Conservation (phyloP, 1,140 invertebrate species). For the Ceratina australensis region DNA sequence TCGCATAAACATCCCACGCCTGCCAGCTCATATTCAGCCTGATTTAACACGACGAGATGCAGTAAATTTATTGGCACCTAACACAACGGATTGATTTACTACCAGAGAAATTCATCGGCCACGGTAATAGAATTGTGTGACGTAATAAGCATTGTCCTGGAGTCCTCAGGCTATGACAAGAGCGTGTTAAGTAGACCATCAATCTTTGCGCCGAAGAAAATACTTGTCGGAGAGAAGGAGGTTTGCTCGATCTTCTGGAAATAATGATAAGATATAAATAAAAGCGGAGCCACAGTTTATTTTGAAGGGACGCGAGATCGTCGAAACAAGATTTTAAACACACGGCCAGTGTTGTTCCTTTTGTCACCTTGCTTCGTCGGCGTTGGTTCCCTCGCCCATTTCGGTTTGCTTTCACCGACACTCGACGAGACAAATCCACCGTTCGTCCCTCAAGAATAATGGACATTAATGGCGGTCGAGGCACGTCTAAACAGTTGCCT, state of each 20-base stretch:
- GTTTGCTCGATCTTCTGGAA: no score
- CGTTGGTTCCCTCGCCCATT: not conserved
- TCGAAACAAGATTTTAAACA: not conserved
- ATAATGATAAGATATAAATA: no score
- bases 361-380: no score
- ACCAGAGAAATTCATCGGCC: not conserved
- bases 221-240: no score
- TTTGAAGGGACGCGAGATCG: not conserved
- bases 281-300: not conserved
- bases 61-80: not conserved
- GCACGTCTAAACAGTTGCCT: conserved; percentile 46
- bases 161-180: not conserved
- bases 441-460: conserved; percentile 49
- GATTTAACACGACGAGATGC: not conserved
- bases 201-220: no score
- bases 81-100: not conserved
- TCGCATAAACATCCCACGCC: not conserved
- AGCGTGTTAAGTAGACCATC: no score
- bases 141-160: not conserved
- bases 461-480: conserved; percentile 47
- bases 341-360: not conserved
- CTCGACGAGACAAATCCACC: conserved; percentile 27
- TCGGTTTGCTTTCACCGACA: conserved; percentile 13
- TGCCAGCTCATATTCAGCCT: no score
- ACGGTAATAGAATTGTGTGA: not conserved